These are phyloP conservation scores for Seriola aureovittata DNA, from an alignment of 2,113 vertebrate genomes.

Conservation along the genomic window DNA sequence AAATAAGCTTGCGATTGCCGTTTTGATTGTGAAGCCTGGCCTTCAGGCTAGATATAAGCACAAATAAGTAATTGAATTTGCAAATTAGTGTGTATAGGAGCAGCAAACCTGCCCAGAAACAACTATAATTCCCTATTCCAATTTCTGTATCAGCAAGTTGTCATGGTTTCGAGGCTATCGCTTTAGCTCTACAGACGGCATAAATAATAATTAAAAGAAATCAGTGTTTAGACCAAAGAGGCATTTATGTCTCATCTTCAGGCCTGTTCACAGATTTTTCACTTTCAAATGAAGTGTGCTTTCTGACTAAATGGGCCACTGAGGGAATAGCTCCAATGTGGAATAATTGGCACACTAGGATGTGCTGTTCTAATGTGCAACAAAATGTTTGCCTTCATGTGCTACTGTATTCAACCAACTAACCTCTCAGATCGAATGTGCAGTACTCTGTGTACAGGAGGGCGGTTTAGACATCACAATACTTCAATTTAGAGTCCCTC, in stretches of 20 bases:
- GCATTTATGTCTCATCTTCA: constrained; percentile 46
- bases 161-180: constrained; percentile 52
- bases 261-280: constrained; percentile 32
- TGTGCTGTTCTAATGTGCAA: background rate
- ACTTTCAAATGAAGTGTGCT: constrained; percentile 47
- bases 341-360: background rate
- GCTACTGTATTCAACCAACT: constrained; percentile 13
- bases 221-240: constrained; percentile 54
- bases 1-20: constrained; percentile 75
- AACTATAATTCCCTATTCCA: constrained; percentile 51
- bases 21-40: constrained; percentile 76
- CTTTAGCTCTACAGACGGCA: constrained; percentile 46
- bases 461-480: constrained; percentile 20
- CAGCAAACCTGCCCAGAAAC: constrained; percentile 55
- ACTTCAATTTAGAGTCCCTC: constrained; percentile 46
- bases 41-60: constrained; percentile 66
- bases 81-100: constrained; percentile 51
- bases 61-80: constrained; percentile 81
- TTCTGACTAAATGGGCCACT: constrained; percentile 44
- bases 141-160: constrained; percentile 58
- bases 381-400: constrained; percentile 21
- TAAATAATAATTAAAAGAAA: constrained; percentile 66
- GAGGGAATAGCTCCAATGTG: constrained; percentile 21
- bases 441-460: background rate
- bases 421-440: constrained; percentile 23